Base-by-base conservation (phyloP, 1,140 invertebrate genomes). In the Brachionus angularis region DNA sequence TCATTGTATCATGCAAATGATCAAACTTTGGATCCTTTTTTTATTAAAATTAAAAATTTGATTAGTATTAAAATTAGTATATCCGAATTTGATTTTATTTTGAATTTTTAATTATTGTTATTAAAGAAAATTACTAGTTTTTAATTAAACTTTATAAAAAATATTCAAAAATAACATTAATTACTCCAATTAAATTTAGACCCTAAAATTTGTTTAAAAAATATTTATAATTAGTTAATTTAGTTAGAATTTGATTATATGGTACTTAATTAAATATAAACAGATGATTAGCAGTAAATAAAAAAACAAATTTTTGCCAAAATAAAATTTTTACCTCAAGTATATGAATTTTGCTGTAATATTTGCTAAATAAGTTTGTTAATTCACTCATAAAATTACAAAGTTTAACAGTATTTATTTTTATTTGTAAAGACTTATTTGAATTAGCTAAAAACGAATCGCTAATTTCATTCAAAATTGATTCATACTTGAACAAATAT, bases 401-500 rank as follows among this genome's bases (percentile, higher is more conserved):
- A 16, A 67, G 14, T 14, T 50, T 46, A 21, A 29, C 31, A 27
- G 47, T 46, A 5, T 33, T 50, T 8, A 67, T 47, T 47, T 46
- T 67, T 10, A 50, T 46, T 21, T 67, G 42, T 34, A 67, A 1
- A 21, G 53, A 46, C 27, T 31, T 31, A 14, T 67, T 34, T 14
- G 18, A 14, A 27, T 12, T 27, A 10, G 0, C 27, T 23, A 4
- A 25, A 39, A 67, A 29, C 27, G 62, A 46, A 29, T 50, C n/a
- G 36, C 36, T 34, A 21, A 67, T 46, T 36, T 67, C 62, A 50
- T 50, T 21, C 10, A 67, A 34, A 21, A 50, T 36, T n/a, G 42
- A 27, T 50, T 67, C 62, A 67, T 12, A 67, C 23, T 67, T 67
- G 44, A 67, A 50, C n/a, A 67, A 46, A 50, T 27, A 67, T 18